phyloP scores from a whole-genome alignment of 2,888 invertebrate genomes.

The Phaonia tiefii region DNA sequence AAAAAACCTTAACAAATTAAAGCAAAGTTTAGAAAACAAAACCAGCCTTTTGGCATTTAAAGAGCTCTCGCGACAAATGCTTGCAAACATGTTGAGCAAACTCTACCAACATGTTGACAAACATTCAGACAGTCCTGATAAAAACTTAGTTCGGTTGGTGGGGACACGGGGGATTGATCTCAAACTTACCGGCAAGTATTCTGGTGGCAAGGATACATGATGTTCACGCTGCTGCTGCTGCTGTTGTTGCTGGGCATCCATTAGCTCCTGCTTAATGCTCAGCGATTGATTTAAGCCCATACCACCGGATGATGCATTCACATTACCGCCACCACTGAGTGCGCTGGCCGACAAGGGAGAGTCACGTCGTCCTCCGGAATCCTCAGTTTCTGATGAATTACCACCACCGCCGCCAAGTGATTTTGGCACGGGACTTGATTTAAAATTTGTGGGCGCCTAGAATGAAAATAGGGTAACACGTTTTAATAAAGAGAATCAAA shows the following conservation, averaged over 20 bases:
- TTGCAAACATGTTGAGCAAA: slow-evolving; percentile 57
- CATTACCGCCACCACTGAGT: slow-evolving; percentile 73
- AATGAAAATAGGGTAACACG: too few relatives aligned
- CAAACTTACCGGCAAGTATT: slow-evolving; percentile 80
- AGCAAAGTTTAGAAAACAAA: slow-evolving; percentile 56
- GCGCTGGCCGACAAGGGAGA: slow-evolving; percentile 79
- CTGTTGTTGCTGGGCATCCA: slow-evolving; percentile 80
- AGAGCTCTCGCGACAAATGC: slow-evolving; percentile 23
- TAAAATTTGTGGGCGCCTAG: slow-evolving; percentile 85
- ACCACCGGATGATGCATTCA: slow-evolving; percentile 70
- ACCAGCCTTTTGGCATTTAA: slow-evolving; percentile 39
- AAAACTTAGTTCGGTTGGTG: background rate
- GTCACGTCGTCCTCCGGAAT: slow-evolving; percentile 78
- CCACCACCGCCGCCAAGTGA: slow-evolving; percentile 74
- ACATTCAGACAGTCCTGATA: background rate
- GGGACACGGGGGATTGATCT: background rate
- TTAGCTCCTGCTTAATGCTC: slow-evolving; percentile 81
- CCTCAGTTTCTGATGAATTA: slow-evolving; percentile 82
- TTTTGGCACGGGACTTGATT: slow-evolving; percentile 85
- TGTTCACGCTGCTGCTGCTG: slow-evolving; percentile 76
- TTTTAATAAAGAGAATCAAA: too few relatives aligned
- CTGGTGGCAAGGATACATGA: slow-evolving; percentile 79
- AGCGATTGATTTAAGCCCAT: slow-evolving; percentile 79
- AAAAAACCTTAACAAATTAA: slow-evolving; percentile 81
- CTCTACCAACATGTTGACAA: background rate